Evolutionary conservation across 1,140 invertebrate species (phyloP).

Genomic region (Trialeurodes vaporariorum): DNA sequence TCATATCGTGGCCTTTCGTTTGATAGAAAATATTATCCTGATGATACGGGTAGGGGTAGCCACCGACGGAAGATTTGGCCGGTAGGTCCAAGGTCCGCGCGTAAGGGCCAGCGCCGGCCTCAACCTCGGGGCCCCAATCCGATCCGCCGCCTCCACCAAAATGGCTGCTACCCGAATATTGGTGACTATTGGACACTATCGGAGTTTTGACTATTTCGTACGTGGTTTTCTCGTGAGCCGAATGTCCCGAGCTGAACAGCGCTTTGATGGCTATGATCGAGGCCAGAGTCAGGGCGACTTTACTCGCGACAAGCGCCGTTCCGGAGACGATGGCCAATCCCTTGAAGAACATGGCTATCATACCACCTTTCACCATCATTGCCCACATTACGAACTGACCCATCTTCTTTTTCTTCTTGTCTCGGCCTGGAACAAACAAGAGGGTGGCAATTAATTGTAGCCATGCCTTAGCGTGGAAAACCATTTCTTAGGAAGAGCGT

Average conservation of each 20-base stretch:
- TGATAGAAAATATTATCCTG: no score
- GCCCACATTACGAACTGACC: conserved; percentile 45
- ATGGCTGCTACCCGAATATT: conserved; percentile 58
- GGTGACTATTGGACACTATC: conserved; percentile 60
- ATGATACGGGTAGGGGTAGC: not conserved
- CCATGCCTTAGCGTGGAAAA: no score
- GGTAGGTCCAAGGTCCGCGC: conserved; percentile 26
- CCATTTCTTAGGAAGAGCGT: no score
- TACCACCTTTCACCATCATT: conserved; percentile 50
- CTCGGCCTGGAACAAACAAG: conserved; percentile 27
- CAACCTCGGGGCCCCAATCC: conserved; percentile 29
- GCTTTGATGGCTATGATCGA: conserved; percentile 65
- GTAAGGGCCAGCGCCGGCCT: conserved; percentile 31
- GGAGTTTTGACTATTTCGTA: conserved; percentile 75
- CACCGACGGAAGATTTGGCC: conserved; percentile 9
- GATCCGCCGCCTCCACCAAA: conserved; percentile 48
- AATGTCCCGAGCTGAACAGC: conserved; percentile 42
- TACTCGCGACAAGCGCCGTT: conserved; percentile 57
- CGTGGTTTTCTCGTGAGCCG: conserved; percentile 59
- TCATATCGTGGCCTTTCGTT: not conserved
- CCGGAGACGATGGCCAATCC: conserved; percentile 57
- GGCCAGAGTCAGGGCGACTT: conserved; percentile 60
- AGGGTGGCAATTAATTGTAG: no score
- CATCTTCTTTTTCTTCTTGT: conserved; percentile 41
- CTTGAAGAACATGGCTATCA: conserved; percentile 60